A percentile compares a stretch with the other conserved stretches of the same genome.
phyloP scores from a whole-genome alignment of 2,888 invertebrate genomes.

The Unio pictorum region DNA sequence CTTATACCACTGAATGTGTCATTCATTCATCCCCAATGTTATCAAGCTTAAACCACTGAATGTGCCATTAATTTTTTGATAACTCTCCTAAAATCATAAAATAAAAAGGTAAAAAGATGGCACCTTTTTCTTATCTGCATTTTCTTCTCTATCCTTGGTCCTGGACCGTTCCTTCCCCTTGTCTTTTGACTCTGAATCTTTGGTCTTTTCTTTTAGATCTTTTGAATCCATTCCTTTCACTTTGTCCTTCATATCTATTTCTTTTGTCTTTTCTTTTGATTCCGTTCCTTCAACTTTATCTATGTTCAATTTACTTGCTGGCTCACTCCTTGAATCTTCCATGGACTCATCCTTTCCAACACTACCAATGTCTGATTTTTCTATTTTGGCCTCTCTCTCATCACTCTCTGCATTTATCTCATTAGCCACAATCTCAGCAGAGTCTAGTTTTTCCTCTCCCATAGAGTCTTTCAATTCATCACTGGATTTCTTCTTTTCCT shows the following conservation, averaged over 20 bases:
- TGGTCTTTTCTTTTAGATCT: slow-evolving; percentile 3
- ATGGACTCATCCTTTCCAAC: slow-evolving; percentile 6
- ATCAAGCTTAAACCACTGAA: too few species aligned
- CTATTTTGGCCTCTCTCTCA: slow-evolving; percentile 10
- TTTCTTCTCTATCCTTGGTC: too few species aligned
- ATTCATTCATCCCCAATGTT: too few species aligned
- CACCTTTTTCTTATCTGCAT: too few species aligned
- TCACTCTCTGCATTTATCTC: slow-evolving; percentile 18
- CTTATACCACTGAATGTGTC: too few species aligned
- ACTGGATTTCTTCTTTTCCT: slow-evolving; percentile 36
- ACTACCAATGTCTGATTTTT: slow-evolving; percentile 7
- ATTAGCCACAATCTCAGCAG: background rate
- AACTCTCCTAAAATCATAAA: too few species aligned
- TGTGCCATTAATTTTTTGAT: too few species aligned
- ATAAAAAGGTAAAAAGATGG: too few species aligned
- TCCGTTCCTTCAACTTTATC: background rate
- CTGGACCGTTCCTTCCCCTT: slow-evolving; percentile 4
- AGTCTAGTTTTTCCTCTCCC: slow-evolving; percentile 8
- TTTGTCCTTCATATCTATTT: slow-evolving; percentile 1
- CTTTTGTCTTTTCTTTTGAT: slow-evolving; percentile 7
- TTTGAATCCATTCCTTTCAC: background rate
- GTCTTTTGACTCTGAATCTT: slow-evolving; percentile 3
- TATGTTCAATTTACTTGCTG: background rate
- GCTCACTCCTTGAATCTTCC: slow-evolving; percentile 4
- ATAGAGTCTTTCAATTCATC: background rate